Evolutionary conservation across 2,888 invertebrate genomes (phyloP), one percentile per base, ranked within the genome.

Genomic region (Campoplex capitator): DNA sequence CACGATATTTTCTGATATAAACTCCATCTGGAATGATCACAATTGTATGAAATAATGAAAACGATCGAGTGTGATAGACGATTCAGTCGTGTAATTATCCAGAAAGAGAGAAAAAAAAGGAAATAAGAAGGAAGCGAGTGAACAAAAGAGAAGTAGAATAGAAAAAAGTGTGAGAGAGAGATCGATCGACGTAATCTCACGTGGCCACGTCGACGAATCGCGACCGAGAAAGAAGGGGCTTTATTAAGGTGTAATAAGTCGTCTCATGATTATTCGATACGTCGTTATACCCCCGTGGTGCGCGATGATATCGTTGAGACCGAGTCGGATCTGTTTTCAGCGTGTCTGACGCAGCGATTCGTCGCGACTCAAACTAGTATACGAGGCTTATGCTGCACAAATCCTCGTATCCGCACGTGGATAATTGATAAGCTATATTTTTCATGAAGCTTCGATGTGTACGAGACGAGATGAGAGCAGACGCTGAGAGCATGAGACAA

Each of bases 211-310:
- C 67, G 67, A 67, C 67, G 13, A 67, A n/a, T n/a, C 67, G 62
- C 11, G 18, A 13, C 6, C 3, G 23, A 58, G 58, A 4, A 13
- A 28, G 35, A 13, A 32, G 35, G 18, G 28, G 28, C 3, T 38
- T 38, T 3, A 0, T 32, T 32, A 32, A 32, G 62, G 62, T 32
- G 32, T 38, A 67, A 68, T 68, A 42, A 68, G 42, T 42, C 35
- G n/a, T 42, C 38, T 68, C 68, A 3, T 68, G n/a, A 68, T 68
- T n/a, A 68, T 68, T 68, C 42, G 68, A 68, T 68, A 42, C 68
- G 38, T 68, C 68, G 68, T 9, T 38, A n/a, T 42, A 38, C 38
- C 38, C 9, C 68, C n/a, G 23, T 23, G 23, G 23, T 23, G n/a
- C 42, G 42, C 68, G 68, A 42, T 42, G 4, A 23, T 23, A 23